Evolutionary conservation across 2,888 invertebrate species (phyloP), one percentile per base, ranked within the genome.

Genomic region (Lochmaea crataegi): DNA sequence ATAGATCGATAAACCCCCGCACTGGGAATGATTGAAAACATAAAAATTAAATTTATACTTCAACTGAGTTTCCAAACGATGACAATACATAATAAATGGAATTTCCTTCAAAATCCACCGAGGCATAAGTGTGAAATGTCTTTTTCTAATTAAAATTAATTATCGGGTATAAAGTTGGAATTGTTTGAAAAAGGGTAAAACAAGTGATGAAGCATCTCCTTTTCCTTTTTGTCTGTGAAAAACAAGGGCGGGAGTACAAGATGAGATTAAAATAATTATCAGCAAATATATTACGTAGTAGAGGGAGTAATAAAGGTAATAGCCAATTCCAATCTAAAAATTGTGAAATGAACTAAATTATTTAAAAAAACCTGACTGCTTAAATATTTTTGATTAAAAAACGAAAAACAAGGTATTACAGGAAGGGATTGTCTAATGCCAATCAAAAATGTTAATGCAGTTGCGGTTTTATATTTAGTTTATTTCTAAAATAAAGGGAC

Each of bases 91-190:
- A 73, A 63, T 69, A 65, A 73, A 66, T 69, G 66, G 53, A 68
- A 73, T 70, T 73, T 63, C 57, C 63, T 45, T 63, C 48, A 67
- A 70, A 70, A 73, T 67, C 53, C 64, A 70, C 38, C 63, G 57
- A 67, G 18, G 70, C 70, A 70, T 70, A 48, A 73, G 63, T 66
- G 70, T 63, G 41, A 73, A 68, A 67, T 73, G 67, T 70, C 67
- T 70, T 67, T 73, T 70, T 70, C 63, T 73, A 73, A 73, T 73
- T 70, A 70, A 70, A 73, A 73, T 66, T 73, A 66, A 73, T 66
- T 73, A 63, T 63, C 66, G 70, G 32, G 45, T 64, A 26, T 61
- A 41, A 73, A 70, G 70, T 70, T 73, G 38, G 12, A 63, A 73
- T 65, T 57, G 58, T 73, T 64, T 58, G 58, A 51, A 60, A 68